Conservation (phyloP, 2,797 vertebrate genomes). For the Acrossocheilus fasciatus region DNA sequence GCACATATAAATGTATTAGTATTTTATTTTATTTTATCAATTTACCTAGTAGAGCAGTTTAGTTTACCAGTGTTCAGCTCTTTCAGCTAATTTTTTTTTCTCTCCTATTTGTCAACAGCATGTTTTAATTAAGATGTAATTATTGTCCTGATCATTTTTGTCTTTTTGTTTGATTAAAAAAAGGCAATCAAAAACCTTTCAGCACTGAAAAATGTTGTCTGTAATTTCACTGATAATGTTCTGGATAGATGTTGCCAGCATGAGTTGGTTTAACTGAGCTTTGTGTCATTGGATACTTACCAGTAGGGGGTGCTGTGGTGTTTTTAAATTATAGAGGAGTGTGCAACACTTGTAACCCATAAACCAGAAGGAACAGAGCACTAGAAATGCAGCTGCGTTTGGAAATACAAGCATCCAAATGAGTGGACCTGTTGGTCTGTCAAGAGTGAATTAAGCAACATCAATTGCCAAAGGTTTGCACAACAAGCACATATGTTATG, state of each 20-base stretch:
- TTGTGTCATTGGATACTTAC: background rate
- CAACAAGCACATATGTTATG: background rate
- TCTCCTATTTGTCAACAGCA: background rate
- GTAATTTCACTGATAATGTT: background rate
- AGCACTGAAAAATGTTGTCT: background rate
- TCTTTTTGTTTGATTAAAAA: background rate
- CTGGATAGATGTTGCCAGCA: background rate
- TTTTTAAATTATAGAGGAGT: constrained; percentile 17
- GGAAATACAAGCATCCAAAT: background rate
- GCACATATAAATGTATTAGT: background rate
- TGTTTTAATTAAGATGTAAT: background rate
- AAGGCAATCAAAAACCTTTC: background rate
- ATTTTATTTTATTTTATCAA: background rate
- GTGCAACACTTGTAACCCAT: constrained; percentile 1
- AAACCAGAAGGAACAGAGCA: background rate
- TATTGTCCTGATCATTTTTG: constrained; percentile 1
- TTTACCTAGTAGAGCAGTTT: background rate
- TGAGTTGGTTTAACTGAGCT: background rate
- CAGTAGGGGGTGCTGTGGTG: constrained; percentile 64
- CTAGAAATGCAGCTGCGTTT: constrained; percentile 7
- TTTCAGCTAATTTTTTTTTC: background rate
- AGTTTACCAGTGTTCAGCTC: background rate
- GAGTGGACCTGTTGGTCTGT: constrained; percentile 25
- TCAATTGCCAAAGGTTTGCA: background rate
- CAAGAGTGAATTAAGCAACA: constrained; percentile 15